Evolutionary conservation across 2,888 invertebrate genomes (phyloP).

Genomic region (Polydrusus cervinus): DNA sequence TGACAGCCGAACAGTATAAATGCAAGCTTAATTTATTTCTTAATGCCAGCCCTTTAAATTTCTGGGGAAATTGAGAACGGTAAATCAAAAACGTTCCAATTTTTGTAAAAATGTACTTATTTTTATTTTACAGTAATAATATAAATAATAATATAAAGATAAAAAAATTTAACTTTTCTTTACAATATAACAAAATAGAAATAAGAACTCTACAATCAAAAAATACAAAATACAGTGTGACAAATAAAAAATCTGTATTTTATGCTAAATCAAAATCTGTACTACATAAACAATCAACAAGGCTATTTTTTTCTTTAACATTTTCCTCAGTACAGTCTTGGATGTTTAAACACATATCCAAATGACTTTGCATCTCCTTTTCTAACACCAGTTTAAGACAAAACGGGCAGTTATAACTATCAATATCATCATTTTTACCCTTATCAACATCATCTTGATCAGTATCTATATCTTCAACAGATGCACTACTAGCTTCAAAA

Average conservation of each 20-base stretch:
- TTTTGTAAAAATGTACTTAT: too few relatives aligned
- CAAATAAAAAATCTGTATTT: neutral
- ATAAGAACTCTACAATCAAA: too few relatives aligned
- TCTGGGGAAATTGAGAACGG: too few relatives aligned
- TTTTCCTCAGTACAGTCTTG: slow-evolving; percentile 44
- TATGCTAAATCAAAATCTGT: slow-evolving; percentile 24
- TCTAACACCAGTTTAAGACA: slow-evolving; percentile 75
- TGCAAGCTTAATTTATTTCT: too few relatives aligned
- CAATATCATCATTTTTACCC: slow-evolving; percentile 61
- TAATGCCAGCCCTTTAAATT: too few relatives aligned
- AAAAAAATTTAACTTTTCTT: too few relatives aligned
- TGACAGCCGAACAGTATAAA: too few relatives aligned
- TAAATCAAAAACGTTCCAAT: too few relatives aligned
- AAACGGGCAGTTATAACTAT: slow-evolving; percentile 75
- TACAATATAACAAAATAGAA: too few relatives aligned
- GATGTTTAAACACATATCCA: slow-evolving; percentile 71
- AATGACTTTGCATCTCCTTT: slow-evolving; percentile 76
- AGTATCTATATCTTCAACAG: slow-evolving; percentile 54
- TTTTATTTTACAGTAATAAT: too few relatives aligned
- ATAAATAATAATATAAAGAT: too few relatives aligned
- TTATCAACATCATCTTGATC: slow-evolving; percentile 61
- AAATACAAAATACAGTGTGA: too few relatives aligned
- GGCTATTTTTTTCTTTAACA: slow-evolving; percentile 31
- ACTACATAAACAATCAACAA: slow-evolving; percentile 47
- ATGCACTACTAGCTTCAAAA: slow-evolving; percentile 66